These are phyloP conservation scores for Umimayanthus kanabou DNA, from an alignment of 92 coral and sea anemone genomes.

Conservation along the genomic window DNA sequence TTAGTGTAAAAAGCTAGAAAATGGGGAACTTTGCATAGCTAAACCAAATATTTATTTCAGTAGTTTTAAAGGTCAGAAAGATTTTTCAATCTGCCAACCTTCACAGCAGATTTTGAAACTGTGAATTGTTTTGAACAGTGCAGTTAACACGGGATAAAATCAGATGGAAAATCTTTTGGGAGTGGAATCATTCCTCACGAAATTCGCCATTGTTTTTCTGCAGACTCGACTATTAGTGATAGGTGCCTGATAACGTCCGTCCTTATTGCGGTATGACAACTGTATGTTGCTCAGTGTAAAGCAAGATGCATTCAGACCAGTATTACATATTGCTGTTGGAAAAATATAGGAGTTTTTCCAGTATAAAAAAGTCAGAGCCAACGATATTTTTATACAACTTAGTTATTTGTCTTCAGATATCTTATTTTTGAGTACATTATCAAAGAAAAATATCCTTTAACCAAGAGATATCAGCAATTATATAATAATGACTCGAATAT, in stretches of 20 bases:
- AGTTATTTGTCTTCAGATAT: neutral
- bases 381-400: conserved; percentile 26
- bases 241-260: neutral
- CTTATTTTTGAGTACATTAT: conserved; percentile 22
- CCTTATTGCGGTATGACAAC: neutral
- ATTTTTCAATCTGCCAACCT: neutral
- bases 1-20: too few species aligned
- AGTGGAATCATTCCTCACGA: neutral
- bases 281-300: too few species aligned
- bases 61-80: neutral
- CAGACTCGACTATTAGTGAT: neutral
- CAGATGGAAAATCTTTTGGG: too few species aligned
- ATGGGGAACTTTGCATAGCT: neutral
- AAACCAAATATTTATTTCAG: too few species aligned
- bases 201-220: too few species aligned
- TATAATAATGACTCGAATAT: conserved; percentile 12
- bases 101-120: neutral
- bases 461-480: conserved; percentile 15
- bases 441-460: neutral
- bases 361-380: neutral
- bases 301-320: neutral
- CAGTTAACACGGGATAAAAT: too few species aligned
- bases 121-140: neutral
- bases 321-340: neutral
- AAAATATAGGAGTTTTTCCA: too few species aligned